Conservation (phyloP, 1,140 invertebrate genomes). For the Hetaerina americana region DNA sequence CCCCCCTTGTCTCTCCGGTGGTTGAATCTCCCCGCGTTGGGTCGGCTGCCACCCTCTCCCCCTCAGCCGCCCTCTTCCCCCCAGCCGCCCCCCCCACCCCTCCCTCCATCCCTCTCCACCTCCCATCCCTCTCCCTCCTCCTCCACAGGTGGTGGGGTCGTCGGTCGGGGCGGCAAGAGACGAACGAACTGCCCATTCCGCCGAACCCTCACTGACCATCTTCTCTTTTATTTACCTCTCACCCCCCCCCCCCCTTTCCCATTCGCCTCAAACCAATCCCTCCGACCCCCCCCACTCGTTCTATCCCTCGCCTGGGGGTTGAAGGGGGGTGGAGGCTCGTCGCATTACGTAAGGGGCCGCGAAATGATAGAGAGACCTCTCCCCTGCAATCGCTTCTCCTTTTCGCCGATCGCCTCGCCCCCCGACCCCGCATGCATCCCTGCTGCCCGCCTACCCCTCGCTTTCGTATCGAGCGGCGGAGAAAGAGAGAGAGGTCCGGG, state of each 20-base stretch:
- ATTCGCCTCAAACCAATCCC: not conserved
- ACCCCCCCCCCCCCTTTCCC: not conserved
- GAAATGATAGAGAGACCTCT: not conserved
- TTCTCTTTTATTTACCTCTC: not conserved
- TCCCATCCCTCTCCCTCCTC: not conserved
- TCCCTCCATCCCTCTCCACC: too few relatives aligned
- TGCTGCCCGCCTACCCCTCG: not conserved
- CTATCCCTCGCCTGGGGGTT: not conserved
- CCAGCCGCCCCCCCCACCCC: too few relatives aligned
- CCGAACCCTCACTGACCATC: too few relatives aligned
- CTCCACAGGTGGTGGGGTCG: not conserved
- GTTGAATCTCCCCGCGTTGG: too few relatives aligned
- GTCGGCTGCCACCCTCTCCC: too few relatives aligned
- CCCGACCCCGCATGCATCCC: not conserved
- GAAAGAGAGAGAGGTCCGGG: too few relatives aligned
- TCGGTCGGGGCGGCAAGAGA: too few relatives aligned
- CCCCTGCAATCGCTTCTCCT: not conserved
- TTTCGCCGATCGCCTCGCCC: not conserved
- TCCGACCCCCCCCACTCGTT: not conserved
- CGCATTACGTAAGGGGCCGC: not conserved
- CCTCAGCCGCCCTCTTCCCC: too few relatives aligned
- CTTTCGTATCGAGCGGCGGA: not conserved
- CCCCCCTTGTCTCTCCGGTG: too few relatives aligned
- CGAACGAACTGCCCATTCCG: too few relatives aligned
- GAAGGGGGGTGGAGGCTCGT: not conserved